Conservation (phyloP, 2,797 vertebrate species). For the Nothura maculosa region DNA sequence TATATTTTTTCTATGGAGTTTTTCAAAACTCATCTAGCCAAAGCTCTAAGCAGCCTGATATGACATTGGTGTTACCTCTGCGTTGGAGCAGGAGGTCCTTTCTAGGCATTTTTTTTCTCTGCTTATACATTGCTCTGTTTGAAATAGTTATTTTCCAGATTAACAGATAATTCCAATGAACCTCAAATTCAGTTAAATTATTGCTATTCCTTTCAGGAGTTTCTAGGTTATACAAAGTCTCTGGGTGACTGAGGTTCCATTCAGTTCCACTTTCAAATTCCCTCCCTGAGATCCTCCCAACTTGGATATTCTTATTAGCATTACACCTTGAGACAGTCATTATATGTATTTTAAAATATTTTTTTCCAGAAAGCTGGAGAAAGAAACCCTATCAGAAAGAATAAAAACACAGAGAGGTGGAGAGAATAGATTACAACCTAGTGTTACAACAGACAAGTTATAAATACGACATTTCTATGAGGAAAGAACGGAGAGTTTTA, state of each 20-base stretch:
- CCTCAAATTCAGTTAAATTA: not conserved
- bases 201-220: not conserved
- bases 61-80: not conserved
- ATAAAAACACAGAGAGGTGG: not conserved
- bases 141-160: not conserved
- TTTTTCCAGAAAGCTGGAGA: not conserved
- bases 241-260: not conserved
- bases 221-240: not conserved
- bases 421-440: conserved; percentile 20
- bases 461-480: conserved; percentile 52
- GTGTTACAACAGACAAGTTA: conserved; percentile 46
- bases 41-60: not conserved
- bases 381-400: not conserved
- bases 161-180: not conserved
- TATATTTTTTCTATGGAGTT: not conserved
- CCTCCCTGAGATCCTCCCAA: not conserved
- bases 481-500: conserved; percentile 42
- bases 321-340: not conserved
- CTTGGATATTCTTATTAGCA: not conserved
- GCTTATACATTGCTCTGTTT: not conserved
- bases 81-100: not conserved
- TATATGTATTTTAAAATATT: not conserved
- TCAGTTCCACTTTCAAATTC: not conserved
- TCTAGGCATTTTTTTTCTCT: not conserved
- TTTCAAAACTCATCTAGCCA: not conserved